Base-by-base conservation (phyloP, 64 coral and sea anemone species). In the Montipora foliosa region DNA sequence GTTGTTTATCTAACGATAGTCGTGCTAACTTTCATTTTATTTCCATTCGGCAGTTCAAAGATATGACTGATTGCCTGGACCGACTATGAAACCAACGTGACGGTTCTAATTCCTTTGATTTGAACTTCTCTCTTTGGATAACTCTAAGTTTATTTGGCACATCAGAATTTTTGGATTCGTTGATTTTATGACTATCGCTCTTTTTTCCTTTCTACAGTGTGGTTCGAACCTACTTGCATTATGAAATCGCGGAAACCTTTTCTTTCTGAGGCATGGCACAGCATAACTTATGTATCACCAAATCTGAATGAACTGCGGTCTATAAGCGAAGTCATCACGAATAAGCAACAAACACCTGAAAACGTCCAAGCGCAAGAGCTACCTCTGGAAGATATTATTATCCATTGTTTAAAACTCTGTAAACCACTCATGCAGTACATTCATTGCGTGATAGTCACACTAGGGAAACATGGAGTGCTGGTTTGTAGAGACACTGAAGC, bases 171-270 rank as follows among this genome's bases (percentile, higher is more conserved):
- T 37, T 37, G 37, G 37, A 37, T 37, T 37, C 37, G 37, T 37
- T 57, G 53, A 57, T 57, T 57, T 57, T 57, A 11, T 57, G 0
- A 8, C 53, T 57, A 37, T 37, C 37, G 37, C 37, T 16, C 17
- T 5, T 46, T 75, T 1, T 66, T 25, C 77, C 94, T 4, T 92
- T 59, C 74, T 60, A 44, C 59, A 99, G 98, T 99, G 3, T 94
- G 95, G 92, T 99, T 96, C 64, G 98, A 99, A 80, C 98, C 98
- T 2, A 96, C 98, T 5, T 99, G 98, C 44, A 79, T 96, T 2
- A 75, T 99, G 79, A 99, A 99, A 82, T 70, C 98, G 25, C 77
- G 73, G 62, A 91, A 94, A 57, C 98, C 98, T 16, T 99, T 99
- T 76, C 58, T 16, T 8, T 87, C 92, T 6, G 84, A 92, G 1